Evolutionary conservation across 2,888 invertebrate species (phyloP).

Genomic region (Archaeoteleia sp.): DNA sequence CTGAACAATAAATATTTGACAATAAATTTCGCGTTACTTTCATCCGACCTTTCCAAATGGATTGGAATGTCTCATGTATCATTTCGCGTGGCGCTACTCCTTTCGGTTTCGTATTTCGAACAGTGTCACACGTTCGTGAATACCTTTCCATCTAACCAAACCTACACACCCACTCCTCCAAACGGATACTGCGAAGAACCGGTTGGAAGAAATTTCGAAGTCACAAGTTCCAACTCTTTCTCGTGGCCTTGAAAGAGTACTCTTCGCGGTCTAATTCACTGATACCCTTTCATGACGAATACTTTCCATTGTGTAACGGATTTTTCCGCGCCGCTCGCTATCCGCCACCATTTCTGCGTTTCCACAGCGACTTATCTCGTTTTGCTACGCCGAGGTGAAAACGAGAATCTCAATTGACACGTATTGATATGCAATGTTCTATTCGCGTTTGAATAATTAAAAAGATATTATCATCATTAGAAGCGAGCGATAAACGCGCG

Average conservation of each 20-base stretch:
- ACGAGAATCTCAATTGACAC: conserved; percentile 38
- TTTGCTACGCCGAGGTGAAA: conserved; percentile 29
- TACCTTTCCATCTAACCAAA: conserved; percentile 25
- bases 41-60: neutral
- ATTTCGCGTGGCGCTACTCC: neutral
- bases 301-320: conserved; percentile 74
- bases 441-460: conserved; percentile 10
- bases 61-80: conserved; percentile 1
- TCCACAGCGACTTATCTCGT: conserved; percentile 33
- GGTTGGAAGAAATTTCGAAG: conserved; percentile 64
- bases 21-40: neutral
- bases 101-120: conserved; percentile 6
- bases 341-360: conserved; percentile 17
- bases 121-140: conserved; percentile 13
- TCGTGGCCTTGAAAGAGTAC: conserved; percentile 70
- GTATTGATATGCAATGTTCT: conserved; percentile 16
- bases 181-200: conserved; percentile 52
- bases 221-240: conserved; percentile 63
- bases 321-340: conserved; percentile 51
- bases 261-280: conserved; percentile 73
- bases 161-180: conserved; percentile 10
- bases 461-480: conserved; percentile 10
- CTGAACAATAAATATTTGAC: too few species aligned
- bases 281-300: conserved; percentile 70
- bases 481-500: neutral